A percentile compares a stretch with the other conserved stretches of the same genome.
phyloP scores from a whole-genome alignment of 2,797 vertebrate genomes.

The Siniperca obscura region DNA sequence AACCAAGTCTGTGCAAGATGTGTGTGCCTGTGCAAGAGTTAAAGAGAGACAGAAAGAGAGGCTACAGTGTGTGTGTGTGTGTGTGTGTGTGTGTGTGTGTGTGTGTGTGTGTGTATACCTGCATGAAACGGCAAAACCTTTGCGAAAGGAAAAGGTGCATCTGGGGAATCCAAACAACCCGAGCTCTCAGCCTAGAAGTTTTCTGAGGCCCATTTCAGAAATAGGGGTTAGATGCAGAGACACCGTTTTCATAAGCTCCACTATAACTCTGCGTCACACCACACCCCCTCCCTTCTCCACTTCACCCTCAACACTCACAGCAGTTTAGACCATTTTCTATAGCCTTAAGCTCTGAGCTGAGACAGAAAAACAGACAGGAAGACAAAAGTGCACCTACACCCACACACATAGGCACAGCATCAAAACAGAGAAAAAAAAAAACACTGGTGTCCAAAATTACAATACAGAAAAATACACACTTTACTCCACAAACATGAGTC shows the following conservation, averaged over 20 bases:
- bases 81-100: neutral
- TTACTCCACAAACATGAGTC: slow-evolving; percentile 40
- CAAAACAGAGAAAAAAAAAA: slow-evolving; percentile 28
- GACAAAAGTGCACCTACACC: slow-evolving; percentile 55
- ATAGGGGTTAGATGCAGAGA: slow-evolving; percentile 59
- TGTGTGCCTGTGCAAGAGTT: neutral
- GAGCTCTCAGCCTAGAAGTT: slow-evolving; percentile 60
- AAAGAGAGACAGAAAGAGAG: neutral
- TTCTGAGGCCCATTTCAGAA: slow-evolving; percentile 64
- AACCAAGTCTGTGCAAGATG: neutral
- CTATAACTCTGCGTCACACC: slow-evolving; percentile 44
- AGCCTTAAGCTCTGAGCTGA: slow-evolving; percentile 60
- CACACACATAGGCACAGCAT: slow-evolving; percentile 50
- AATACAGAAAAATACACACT: slow-evolving; percentile 37
- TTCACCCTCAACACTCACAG: slow-evolving; percentile 54
- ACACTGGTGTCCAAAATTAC: slow-evolving; percentile 13
- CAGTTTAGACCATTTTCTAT: slow-evolving; percentile 66
- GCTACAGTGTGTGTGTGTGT: neutral
- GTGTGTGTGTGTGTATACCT: neutral
- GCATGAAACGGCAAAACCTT: slow-evolving; percentile 39
- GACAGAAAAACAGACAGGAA: slow-evolving; percentile 51
- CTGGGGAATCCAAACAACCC: slow-evolving; percentile 59
- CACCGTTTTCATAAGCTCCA: slow-evolving; percentile 58
- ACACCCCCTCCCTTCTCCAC: slow-evolving; percentile 25
- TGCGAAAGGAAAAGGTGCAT: slow-evolving; percentile 56